Evolutionary conservation across 2,888 invertebrate genomes (phyloP), one percentile per base, ranked within the genome.

Genomic region (Tiliacea citrago): DNA sequence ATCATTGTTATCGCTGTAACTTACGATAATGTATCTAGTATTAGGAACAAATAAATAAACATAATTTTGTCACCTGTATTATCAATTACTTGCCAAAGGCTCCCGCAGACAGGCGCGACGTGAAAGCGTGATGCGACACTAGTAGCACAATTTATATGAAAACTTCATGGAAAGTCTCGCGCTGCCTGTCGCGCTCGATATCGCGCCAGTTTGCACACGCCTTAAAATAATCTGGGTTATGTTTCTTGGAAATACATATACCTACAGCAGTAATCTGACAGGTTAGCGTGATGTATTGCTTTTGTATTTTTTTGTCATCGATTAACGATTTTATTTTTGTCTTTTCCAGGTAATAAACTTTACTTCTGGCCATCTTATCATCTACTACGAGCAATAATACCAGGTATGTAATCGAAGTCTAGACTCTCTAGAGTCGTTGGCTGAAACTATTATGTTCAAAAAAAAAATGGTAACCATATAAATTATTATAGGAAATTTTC

Each of bases 311-410:
- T 29, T 9, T 6, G 21, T 29, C 42, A 21, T 29, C 13, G 1
- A 24, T 13, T 68, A 68, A 68, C 29, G 0, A 61, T 67, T 24
- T 61, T 8, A 1, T 57, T 57, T 67, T 42, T 42, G n/a, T 18
- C 2, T 10, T 68, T 68, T 75, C 8, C 79, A 76, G 75, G 75
- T 76, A 74, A 0, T 18, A 13, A 29, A n/a, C 0, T 39, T 51
- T 39, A 7, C 21, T 61, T 39, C 16, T 18, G 10, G 24, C 2
- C 12, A 35, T 45, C n/a, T 18, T 24, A 60, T 16, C 1, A 0
- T 16, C 16, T 49, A 18, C n/a, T 21, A 10, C 10, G 2, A 29
- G 58, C 18, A 35, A 5, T 21, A n/a, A 58, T 12, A 29, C 58
- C 12, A 69, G 58, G 73, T 73, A 51, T n/a, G 49, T 49, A 3